These are phyloP conservation scores for Luperina testacea DNA, from an alignment of 2,888 invertebrate genomes.

Conservation along the genomic window DNA sequence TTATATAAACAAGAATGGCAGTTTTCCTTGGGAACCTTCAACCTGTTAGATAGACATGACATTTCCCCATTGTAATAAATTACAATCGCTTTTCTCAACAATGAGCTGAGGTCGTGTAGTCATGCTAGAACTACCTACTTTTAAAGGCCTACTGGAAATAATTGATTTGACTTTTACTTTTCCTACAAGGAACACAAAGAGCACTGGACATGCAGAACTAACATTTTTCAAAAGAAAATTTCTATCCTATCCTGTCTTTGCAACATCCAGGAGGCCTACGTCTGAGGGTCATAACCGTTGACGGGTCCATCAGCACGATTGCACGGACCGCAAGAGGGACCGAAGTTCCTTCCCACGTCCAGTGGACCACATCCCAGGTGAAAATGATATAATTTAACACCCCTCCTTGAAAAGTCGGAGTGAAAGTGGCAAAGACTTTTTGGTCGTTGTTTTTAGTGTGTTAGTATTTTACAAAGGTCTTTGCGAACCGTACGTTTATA, in stretches of 20 bases:
- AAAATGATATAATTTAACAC: conserved; percentile 29
- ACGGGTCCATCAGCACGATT: conserved; percentile 62
- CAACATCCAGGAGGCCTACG: conserved; percentile 21
- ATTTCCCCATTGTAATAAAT: neutral
- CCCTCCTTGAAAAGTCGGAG: neutral
- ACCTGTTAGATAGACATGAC: neutral
- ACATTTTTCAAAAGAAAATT: neutral
- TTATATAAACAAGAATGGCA: neutral
- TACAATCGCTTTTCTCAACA: neutral
- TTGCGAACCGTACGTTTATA: neutral
- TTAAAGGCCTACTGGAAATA: neutral
- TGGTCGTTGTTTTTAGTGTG: neutral
- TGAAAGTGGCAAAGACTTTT: neutral
- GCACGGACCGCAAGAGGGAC: conserved; percentile 47
- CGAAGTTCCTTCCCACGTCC: conserved; percentile 43
- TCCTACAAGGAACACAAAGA: neutral
- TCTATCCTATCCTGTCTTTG: conserved; percentile 32
- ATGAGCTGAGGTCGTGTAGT: neutral
- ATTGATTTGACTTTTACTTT: neutral
- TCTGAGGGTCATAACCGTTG: conserved; percentile 43
- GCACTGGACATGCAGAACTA: neutral
- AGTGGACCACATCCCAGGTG: conserved; percentile 30
- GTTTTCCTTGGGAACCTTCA: neutral
- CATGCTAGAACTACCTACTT: neutral
- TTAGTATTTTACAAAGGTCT: neutral